Evolutionary conservation across 2,113 vertebrate genomes (phyloP).

Genomic region (Cinclus mexicanus): DNA sequence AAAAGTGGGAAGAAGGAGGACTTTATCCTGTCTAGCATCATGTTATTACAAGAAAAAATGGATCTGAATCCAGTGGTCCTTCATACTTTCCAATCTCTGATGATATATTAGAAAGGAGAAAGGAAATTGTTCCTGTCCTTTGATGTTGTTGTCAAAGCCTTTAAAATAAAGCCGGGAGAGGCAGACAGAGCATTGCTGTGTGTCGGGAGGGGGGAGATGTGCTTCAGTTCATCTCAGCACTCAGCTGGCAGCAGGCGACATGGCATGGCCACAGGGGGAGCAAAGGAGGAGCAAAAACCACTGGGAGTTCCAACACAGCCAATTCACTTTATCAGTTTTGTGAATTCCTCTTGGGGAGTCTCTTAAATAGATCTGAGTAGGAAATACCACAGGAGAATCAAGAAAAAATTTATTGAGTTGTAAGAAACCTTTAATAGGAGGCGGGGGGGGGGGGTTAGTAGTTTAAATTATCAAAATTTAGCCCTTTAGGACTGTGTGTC

Average conservation of each 20-base stretch:
- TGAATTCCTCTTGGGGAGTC: not conserved
- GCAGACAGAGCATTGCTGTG: not conserved
- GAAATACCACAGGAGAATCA: not conserved
- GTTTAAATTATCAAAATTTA: not conserved
- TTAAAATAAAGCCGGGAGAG: conserved; percentile 7
- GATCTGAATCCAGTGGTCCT: not conserved
- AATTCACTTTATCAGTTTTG: not conserved
- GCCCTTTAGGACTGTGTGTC: not conserved
- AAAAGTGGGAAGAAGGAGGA: not conserved
- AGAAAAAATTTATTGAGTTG: not conserved
- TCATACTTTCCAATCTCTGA: not conserved
- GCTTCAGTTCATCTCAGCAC: not conserved
- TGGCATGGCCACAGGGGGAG: not conserved
- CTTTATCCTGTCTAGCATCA: conserved; percentile 6
- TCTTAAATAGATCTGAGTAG: not conserved
- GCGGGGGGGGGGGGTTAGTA: not conserved
- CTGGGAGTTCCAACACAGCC: not conserved
- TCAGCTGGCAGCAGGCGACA: not conserved
- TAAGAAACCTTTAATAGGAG: not conserved
- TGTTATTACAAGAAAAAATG: conserved; percentile 25
- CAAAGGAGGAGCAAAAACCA: not conserved
- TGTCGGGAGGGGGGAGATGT: not conserved
- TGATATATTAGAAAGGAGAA: not conserved
- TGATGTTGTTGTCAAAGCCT: conserved; percentile 37
- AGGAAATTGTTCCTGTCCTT: conserved; percentile 45